Evolutionary conservation across 2,113 vertebrate genomes (phyloP).

Genomic region (Laticauda laticaudata): DNA sequence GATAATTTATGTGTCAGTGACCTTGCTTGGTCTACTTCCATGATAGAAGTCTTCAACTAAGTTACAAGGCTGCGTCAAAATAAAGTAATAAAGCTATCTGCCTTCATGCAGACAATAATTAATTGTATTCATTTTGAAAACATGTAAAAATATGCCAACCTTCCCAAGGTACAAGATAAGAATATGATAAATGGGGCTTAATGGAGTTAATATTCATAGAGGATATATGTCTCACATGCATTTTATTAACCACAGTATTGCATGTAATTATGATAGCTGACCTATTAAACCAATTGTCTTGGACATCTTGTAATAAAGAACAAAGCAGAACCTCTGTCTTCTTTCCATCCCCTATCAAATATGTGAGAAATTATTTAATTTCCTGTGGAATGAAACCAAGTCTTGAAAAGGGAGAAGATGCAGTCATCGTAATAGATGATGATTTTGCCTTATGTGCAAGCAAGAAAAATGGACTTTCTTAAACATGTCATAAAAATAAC

Average conservation of each 20-base stretch:
- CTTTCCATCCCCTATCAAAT: not conserved
- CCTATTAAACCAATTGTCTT: conserved; percentile 25
- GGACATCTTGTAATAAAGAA: conserved; percentile 21
- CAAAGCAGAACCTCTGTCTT: conserved; percentile 16
- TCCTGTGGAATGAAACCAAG: not conserved
- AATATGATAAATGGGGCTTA: conserved; percentile 11
- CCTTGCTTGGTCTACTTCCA: not conserved
- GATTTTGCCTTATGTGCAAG: not conserved
- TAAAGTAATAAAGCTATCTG: conserved; percentile 17
- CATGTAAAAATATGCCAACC: conserved; percentile 12
- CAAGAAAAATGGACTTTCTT: not conserved
- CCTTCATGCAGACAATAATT: conserved; percentile 18
- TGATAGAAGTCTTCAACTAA: not conserved
- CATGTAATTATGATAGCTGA: conserved; percentile 27
- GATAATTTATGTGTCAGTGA: not conserved
- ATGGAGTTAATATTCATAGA: conserved; percentile 28
- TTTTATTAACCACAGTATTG: conserved; percentile 16
- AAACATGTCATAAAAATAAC: not conserved
- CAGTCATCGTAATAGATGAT: not conserved
- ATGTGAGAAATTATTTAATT: not conserved
- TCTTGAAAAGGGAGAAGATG: not conserved
- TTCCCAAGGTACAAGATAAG: conserved; percentile 24
- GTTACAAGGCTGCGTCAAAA: not conserved
- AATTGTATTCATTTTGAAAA: conserved; percentile 30
- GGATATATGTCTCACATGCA: conserved; percentile 12